Evolutionary conservation across 2,797 vertebrate genomes (phyloP), one percentile per base, ranked within the genome.

Genomic region (Tinamus major): DNA sequence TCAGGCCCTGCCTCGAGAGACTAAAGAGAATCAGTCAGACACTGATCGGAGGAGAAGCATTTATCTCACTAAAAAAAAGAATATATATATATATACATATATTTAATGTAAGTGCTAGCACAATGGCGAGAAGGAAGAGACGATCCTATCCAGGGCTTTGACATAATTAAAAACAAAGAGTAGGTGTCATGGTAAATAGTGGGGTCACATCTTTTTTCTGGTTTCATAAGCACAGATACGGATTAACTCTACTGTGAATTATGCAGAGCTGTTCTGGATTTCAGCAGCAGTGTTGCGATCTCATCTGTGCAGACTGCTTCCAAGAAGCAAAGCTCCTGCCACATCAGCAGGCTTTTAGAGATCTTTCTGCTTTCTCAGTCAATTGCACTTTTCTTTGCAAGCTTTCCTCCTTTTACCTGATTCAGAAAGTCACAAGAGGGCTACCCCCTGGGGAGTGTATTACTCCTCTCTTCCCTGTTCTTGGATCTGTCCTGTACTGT

Each of bases 241-340:
- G 70, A 95, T 93, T 88, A 91, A 93, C 56, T 84, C 62, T 89
- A 86, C 93, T 94, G 87, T 85, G 68, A 93, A 87, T 93, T 95
- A 79, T 35, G 74, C 69, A 89, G 88, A 91, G 79, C 80, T 2
- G 2, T 77, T 87, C 46, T 58, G 77, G 85, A 87, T 94, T 92
- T 89, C 72, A 3, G 8, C 69, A 63, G 79, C 0, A 0, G 13
- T 67, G 53, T 82, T 77, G 74, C 89, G 80, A 87, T 65, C 74
- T 93, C 71, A 61, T 93, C 72, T 71, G 78, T 63, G 24, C 91
- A 95, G 80, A 68, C 85, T 79, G 82, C 90, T 94, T 87, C 64
- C 83, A 95, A 76, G 80, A 91, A 69, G 78, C 58, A 93, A 86
- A 89, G 78, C 92, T 91, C 82, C 86, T 92, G 69, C 93, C 44